Evolutionary conservation across 35 echinoderm and acorn worm species (phyloP), one percentile per base, ranked within the genome.

Genomic region (Antedon bifida): DNA sequence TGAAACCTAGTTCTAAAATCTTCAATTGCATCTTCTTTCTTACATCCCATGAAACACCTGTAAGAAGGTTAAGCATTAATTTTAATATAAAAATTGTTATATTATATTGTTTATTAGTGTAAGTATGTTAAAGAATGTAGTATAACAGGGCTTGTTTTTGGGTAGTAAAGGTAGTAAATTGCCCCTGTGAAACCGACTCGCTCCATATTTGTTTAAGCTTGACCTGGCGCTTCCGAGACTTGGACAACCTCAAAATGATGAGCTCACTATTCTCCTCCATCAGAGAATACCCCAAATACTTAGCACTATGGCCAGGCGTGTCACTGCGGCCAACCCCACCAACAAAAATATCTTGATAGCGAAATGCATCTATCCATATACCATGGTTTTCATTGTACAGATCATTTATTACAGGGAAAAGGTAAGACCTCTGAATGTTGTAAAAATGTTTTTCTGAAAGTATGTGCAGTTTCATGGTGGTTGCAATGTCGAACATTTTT

Each of bases 231-330:
- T 36, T 92, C 83, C 23, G 33, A 86, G 0, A 92, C 86, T 45
- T 88, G 86, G 7, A 88, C 86, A 8, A 88, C 16, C 30, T 84
- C 19, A 73, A 92, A 45, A 29, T 30, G 39, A 88, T 83, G 33
- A 85, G 80, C 28, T 82, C 23, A 0, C 55, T 78, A 8, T 36
- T 2, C 23, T 77, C 39, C 38, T 92, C 86, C 91, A 92, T 92
- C 36, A 92, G 33, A 5, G 83, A 82, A 73, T 92, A 92, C 29
- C 86, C 79, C 19, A 86, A 84, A 51, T 86, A 90, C 34, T 90
- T 90, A 16, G 84, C 89, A 82, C 83, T 91, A 28, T 91, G 80
- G 9, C 89, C 89, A 78, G 86, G 91, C 10, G 77, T 82, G 64
- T 88, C 83, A 44, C 91, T 88, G 5, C 91, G 36, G 3, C 91